These are phyloP conservation scores for Chlorodrepanis virens DNA, from an alignment of 2,113 vertebrate genomes.

Conservation along the genomic window DNA sequence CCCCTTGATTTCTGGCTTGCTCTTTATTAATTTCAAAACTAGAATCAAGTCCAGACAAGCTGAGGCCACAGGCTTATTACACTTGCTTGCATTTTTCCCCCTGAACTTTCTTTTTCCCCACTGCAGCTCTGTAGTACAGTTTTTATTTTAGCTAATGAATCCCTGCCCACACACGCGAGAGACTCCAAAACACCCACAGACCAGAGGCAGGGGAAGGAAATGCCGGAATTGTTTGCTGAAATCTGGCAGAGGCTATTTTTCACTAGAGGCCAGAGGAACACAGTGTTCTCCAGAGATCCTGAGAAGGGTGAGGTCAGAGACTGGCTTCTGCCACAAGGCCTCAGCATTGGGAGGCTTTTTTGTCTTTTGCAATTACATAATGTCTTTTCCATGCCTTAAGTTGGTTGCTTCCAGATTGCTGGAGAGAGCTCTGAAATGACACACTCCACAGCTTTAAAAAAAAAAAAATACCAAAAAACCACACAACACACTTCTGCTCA, in stretches of 20 bases:
- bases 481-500: constrained; percentile 36
- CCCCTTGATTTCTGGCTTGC: not conserved
- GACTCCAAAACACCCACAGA: constrained; percentile 65
- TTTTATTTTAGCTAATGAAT: constrained; percentile 69
- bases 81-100: not conserved
- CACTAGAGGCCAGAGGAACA: constrained; percentile 36
- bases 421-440: constrained; percentile 49
- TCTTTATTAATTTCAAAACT: not conserved
- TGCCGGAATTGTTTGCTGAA: constrained; percentile 59
- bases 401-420: constrained; percentile 57
- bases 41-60: not conserved
- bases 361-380: constrained; percentile 60
- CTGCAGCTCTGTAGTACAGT: not conserved
- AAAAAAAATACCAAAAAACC: not conserved
- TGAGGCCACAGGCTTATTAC: not conserved
- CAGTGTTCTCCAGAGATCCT: constrained; percentile 57
- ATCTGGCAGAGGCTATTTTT: constrained; percentile 45
- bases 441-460: not conserved
- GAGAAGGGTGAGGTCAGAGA: constrained; percentile 47
- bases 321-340: constrained; percentile 44
- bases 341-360: constrained; percentile 18
- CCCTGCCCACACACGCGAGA: constrained; percentile 55
- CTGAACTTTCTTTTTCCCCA: not conserved
- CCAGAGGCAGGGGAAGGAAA: constrained; percentile 64
- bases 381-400: constrained; percentile 62